phyloP scores from a whole-genome alignment of 2,888 invertebrate genomes.

The Clanis bilineata region DNA sequence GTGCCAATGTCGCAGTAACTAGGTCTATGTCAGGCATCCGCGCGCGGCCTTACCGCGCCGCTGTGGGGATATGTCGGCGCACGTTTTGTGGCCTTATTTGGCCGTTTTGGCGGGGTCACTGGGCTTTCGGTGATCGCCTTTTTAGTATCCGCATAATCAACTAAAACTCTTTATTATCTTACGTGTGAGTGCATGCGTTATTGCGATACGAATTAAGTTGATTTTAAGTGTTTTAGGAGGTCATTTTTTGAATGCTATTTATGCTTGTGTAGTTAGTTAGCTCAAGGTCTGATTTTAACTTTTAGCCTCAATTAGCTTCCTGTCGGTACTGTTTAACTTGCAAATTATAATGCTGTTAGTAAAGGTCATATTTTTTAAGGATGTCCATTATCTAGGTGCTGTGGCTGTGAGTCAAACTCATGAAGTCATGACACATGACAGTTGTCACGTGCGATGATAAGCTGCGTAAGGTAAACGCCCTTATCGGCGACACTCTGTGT shows the following conservation, averaged over 20 bases:
- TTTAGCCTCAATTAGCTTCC: background rate
- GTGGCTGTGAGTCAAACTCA: background rate
- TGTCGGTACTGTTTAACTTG: background rate
- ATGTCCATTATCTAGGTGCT: background rate
- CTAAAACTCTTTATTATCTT: background rate
- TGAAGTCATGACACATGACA: too few species aligned
- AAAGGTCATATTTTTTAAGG: background rate
- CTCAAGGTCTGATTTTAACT: conserved; percentile 4
- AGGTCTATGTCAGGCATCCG: conserved; percentile 74
- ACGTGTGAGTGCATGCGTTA: background rate
- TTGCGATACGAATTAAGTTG: background rate
- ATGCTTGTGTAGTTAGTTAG: conserved; percentile 4
- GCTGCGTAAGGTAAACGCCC: conserved; percentile 5
- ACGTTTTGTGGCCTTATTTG: conserved; percentile 54
- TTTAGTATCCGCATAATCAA: conserved; percentile 18
- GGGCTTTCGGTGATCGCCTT: conserved; percentile 21
- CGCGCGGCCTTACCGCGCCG: conserved; percentile 59
- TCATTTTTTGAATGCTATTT: conserved; percentile 5
- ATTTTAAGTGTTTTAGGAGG: conserved; percentile 2
- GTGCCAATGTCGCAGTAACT: conserved; percentile 80
- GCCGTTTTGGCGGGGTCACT: conserved; percentile 37
- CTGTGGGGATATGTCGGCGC: conserved; percentile 42
- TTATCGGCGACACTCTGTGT: background rate
- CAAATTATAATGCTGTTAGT: background rate
- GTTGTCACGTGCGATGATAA: background rate